Conservation (phyloP, 2,797 vertebrate species). For the Chiroxiphia lanceolata region DNA sequence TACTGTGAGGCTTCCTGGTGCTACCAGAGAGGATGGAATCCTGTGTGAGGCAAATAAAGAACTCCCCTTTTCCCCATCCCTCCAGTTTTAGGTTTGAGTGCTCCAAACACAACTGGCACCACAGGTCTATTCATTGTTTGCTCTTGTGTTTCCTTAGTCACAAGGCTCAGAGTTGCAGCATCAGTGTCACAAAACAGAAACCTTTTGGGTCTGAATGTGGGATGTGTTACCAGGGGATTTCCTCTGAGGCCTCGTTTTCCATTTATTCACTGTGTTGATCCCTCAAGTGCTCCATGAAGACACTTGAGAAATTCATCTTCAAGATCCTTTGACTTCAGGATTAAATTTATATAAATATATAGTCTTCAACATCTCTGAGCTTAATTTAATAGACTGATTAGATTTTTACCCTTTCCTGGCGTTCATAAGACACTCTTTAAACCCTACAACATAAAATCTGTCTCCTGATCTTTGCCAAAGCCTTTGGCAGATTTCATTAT, state of each 20-base stretch:
- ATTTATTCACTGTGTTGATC: not conserved
- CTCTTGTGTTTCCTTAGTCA: not conserved
- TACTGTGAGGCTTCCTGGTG: not conserved
- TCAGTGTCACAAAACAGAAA: not conserved
- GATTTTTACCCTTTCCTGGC: not conserved
- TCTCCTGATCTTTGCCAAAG: not conserved
- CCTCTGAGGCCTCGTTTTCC: not conserved
- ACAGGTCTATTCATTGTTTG: fast-evolving
- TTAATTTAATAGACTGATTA: not conserved
- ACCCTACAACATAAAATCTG: not conserved
- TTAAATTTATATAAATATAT: not conserved
- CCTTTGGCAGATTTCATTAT: not conserved
- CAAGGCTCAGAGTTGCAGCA: not conserved
- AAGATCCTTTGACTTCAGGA: not conserved
- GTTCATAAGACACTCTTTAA: not conserved
- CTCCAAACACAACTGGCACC: not conserved
- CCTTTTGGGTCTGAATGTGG: not conserved
- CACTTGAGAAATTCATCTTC: not conserved
- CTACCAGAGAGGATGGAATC: not conserved
- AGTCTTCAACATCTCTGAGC: not conserved
- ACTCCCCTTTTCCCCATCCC: not conserved
- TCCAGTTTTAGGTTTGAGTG: not conserved
- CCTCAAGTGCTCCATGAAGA: not conserved
- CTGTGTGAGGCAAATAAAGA: not conserved
- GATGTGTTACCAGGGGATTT: not conserved